Evolutionary conservation across 2,888 invertebrate genomes (phyloP), one percentile per base, ranked within the genome.

Genomic region (Brassicogethes aeneus): DNA sequence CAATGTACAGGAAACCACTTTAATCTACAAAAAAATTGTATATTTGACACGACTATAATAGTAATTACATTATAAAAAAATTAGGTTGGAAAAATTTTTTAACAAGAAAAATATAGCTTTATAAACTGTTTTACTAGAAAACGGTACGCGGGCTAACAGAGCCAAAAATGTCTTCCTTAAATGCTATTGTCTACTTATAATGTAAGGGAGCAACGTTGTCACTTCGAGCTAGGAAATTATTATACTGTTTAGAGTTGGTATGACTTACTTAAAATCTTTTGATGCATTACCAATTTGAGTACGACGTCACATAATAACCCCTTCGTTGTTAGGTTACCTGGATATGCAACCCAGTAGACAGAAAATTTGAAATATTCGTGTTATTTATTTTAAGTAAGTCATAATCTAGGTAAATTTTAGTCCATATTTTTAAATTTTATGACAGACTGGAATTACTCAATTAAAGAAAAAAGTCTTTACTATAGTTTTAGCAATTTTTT

Each of bases 141-240:
- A 62, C 62, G 60, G 64, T 64, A 56, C 57, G 61, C 60, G 49
- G 62, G 62, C 61, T 56, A 57, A 50, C 46, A 50, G 52, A 58
- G 63, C 65, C 63, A 65, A 65, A 65, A 61, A 65, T 65, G 66
- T 66, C 66, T 66, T 66, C 66, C 66, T 65, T 63, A 62, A 59
- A 50, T 55, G 57, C 59, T 59, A 59, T 54, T 57, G 54, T 59
- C 57, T 57, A 57, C 53, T 54, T 48, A 55, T 54, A 55, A 54
- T 52, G 53, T 57, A 59, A 58, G 62, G 60, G 59, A 60, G 59
- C 60, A 60, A 61, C 52, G 56, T 59, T 60, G 59, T 60, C 62
- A 59, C 57, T 60, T 56, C 58, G 58, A 59, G 60, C 60, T 60
- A 52, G 50, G 41, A 37, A 46, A 47, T 23, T n/a, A n/a, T n/a